Evolutionary conservation across 2,888 invertebrate genomes (phyloP), one percentile per base, ranked within the genome.

Genomic region (Rhamnusium bicolor): DNA sequence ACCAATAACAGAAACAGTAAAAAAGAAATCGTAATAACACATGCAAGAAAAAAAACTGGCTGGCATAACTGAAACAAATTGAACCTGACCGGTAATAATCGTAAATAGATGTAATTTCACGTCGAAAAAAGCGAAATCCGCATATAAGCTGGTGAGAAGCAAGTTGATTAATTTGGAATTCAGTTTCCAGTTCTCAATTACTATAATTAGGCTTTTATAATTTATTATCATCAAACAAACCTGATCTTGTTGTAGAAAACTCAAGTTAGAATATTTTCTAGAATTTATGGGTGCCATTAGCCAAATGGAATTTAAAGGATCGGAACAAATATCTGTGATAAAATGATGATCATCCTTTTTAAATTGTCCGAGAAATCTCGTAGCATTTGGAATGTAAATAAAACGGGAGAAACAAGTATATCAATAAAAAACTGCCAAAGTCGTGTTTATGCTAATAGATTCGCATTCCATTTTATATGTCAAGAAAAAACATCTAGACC

Each of bases 361-460:
- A 71, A 71, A 65, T 70, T 65, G 71, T 70, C 72, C 74, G 74
- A 69, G 62, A 27, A 46, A 69, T 62, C 56, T 60, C 53, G 58
- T n/a, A 29, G 58, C 40, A 40, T 40, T 40, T 40, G 40, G 58
- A 58, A 58, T 58, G 58, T 18, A 16, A 29, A 32, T 40, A 32
- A 32, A 74, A 69, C 72, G 72, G 71, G 60, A 72, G 74, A 77
- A 46, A 74, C 75, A 74, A 76, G 72, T 72, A 73, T 77, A 75
- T 74, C 75, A 72, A 74, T 74, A 77, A 72, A 77, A 79, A 79
- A 78, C 73, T 70, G 63, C 69, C 71, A 63, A 62, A 71, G 73
- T 69, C 76, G 74, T 76, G 76, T 78, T 76, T 76, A 79, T 79
- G 77, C 72, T 74, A 75, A 79, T 79, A 73, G 77, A 74, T 75